phyloP scores from a whole-genome alignment of 2,113 vertebrate species.

The Rhynchomys soricoides region DNA sequence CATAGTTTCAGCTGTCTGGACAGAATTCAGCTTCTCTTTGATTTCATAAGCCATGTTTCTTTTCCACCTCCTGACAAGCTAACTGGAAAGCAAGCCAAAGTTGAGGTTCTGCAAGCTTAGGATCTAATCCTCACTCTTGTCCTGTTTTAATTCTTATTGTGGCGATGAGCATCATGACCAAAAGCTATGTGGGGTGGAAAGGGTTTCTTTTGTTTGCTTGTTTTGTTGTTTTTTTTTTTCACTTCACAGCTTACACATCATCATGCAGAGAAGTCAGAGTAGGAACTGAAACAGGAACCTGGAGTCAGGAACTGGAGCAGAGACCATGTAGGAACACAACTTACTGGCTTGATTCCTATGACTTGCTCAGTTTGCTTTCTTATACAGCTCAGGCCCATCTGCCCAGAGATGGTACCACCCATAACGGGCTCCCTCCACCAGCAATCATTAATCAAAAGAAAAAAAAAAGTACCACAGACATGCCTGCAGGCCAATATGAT shows the following conservation, averaged over 20 bases:
- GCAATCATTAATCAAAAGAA: neutral
- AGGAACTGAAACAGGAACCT: neutral
- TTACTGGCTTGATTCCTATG: neutral
- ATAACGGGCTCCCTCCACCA: neutral
- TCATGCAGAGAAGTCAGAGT: neutral
- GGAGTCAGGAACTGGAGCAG: neutral
- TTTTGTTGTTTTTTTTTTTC: neutral
- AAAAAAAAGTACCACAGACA: neutral
- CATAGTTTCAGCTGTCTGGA: conserved; percentile 63
- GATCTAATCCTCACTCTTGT: neutral
- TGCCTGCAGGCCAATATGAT: neutral
- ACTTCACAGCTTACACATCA: neutral
- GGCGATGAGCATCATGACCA: neutral
- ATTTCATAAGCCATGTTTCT: conserved; percentile 74
- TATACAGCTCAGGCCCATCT: neutral
- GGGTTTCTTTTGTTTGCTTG: neutral
- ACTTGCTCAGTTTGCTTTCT: neutral
- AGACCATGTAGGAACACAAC: neutral
- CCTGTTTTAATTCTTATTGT: neutral
- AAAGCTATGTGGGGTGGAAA: neutral
- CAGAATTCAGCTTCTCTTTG: conserved; percentile 68
- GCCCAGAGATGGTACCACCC: neutral
- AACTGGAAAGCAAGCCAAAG: neutral
- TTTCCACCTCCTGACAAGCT: conserved; percentile 69
- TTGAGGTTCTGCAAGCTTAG: neutral